phyloP scores from a whole-genome alignment of 2,797 vertebrate genomes.

The Acrocephalus scirpaceus region DNA sequence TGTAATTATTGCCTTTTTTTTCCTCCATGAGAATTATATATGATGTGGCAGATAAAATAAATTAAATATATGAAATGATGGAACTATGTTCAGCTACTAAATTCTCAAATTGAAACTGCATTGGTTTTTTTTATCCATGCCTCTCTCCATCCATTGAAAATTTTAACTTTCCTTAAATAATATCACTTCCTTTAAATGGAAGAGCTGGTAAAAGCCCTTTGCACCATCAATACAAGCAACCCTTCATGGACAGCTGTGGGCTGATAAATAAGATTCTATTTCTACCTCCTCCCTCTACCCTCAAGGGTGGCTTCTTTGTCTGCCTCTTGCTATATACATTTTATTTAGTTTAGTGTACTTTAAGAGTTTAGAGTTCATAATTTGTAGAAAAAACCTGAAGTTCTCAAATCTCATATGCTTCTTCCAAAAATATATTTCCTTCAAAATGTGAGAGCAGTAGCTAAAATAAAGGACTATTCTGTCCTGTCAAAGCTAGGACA shows the following conservation, averaged over 20 bases:
- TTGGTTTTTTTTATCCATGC: not conserved
- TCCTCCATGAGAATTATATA: not conserved
- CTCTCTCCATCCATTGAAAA: not conserved
- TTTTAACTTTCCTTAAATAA: not conserved
- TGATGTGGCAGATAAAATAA: not conserved
- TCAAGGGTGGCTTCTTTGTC: not conserved
- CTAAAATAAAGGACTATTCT: not conserved
- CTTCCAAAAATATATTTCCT: not conserved
- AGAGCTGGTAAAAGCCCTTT: not conserved
- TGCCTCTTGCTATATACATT: not conserved
- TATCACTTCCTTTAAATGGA: not conserved
- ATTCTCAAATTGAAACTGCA: not conserved
- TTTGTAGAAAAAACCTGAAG: not conserved
- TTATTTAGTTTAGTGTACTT: not conserved
- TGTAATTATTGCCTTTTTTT: not conserved
- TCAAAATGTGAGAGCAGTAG: not conserved
- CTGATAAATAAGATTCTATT: not conserved
- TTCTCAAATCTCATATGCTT: not conserved
- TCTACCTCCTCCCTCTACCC: not conserved
- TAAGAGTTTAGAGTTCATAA: not conserved
- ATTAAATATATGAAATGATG: not conserved
- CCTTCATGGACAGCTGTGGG: not conserved
- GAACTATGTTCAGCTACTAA: not conserved
- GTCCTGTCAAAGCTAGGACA: not conserved
- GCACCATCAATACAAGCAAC: not conserved